These are phyloP conservation scores for Corythornis leucogaster DNA, from an alignment of 2,797 vertebrate genomes.

Conservation along the genomic window DNA sequence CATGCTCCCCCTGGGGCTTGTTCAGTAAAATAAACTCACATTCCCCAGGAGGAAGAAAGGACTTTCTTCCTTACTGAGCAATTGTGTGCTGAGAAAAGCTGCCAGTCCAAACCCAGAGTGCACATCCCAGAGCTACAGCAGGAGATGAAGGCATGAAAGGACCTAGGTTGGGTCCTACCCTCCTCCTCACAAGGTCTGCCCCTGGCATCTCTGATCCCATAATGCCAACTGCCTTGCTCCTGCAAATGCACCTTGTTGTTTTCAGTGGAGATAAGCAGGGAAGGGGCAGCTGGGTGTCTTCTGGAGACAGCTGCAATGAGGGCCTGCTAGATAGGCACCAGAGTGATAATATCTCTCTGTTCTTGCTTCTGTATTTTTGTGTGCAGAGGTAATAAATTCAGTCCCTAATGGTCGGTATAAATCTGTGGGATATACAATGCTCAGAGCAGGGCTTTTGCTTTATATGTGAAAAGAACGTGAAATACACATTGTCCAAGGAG, in stretches of 20 bases:
- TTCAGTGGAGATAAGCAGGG: background rate
- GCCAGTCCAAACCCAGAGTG: fast-evolving
- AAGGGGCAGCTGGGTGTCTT: too few species aligned
- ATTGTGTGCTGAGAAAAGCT: background rate
- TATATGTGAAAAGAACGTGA: too few species aligned
- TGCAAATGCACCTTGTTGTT: fast-evolving
- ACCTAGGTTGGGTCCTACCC: fast-evolving
- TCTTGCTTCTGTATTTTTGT: too few species aligned
- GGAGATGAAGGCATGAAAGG: background rate
- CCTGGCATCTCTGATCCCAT: background rate
- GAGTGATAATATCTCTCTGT: too few species aligned
- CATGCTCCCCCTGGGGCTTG: background rate
- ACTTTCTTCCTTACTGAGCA: background rate
- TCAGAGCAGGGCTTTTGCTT: too few species aligned
- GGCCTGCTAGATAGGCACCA: too few species aligned
- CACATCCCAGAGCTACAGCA: background rate
- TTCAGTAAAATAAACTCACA: background rate
- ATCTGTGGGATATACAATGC: too few species aligned
- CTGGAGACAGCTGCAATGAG: background rate
- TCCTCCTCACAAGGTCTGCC: background rate
- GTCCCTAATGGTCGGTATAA: too few species aligned
- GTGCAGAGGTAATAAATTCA: too few species aligned
- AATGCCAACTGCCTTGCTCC: fast-evolving
- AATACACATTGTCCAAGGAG: background rate
- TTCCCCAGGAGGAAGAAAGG: background rate